Evolutionary conservation across 2,113 vertebrate genomes (phyloP).

Genomic region (Synchiropus splendidus): DNA sequence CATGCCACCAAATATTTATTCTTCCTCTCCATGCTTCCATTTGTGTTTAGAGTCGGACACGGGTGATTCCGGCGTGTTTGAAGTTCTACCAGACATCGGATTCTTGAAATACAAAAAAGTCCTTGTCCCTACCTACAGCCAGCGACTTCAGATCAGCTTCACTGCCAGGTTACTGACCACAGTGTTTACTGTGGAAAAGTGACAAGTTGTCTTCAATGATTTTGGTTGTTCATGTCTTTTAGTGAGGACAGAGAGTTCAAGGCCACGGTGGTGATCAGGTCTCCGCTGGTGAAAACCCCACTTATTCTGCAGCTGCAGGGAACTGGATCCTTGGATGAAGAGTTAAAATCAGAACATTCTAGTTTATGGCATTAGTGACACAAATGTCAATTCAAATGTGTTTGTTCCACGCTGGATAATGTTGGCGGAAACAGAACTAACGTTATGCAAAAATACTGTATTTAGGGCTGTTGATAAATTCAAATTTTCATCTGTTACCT

Average conservation of each 20-base stretch:
- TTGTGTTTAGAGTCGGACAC: slow-evolving; percentile 28
- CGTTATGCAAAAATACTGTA: too few relatives aligned
- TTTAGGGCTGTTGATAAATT: too few relatives aligned
- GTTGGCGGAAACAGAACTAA: too few relatives aligned
- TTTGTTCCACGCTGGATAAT: too few relatives aligned
- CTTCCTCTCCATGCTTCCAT: slow-evolving; percentile 2
- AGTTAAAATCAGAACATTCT: background rate
- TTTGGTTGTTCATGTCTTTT: slow-evolving; percentile 8
- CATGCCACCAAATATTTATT: background rate
- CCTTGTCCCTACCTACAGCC: slow-evolving; percentile 28
- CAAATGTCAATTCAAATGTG: too few relatives aligned
- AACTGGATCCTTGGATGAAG: slow-evolving; percentile 62
- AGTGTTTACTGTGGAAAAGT: background rate
- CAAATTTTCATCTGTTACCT: too few relatives aligned
- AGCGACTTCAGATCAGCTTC: slow-evolving; percentile 73
- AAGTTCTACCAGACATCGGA: slow-evolving; percentile 67
- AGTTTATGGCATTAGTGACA: too few relatives aligned
- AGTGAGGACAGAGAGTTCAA: slow-evolving; percentile 66
- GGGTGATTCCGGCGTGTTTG: slow-evolving; percentile 52
- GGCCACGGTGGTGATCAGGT: slow-evolving; percentile 58
- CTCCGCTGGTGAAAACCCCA: slow-evolving; percentile 69
- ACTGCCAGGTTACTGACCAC: slow-evolving; percentile 72
- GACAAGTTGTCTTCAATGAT: background rate
- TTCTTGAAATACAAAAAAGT: slow-evolving; percentile 54
- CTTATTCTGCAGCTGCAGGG: slow-evolving; percentile 68